Conservation (phyloP, 2,888 invertebrate genomes). For the Pardosa pseudoannulata region DNA sequence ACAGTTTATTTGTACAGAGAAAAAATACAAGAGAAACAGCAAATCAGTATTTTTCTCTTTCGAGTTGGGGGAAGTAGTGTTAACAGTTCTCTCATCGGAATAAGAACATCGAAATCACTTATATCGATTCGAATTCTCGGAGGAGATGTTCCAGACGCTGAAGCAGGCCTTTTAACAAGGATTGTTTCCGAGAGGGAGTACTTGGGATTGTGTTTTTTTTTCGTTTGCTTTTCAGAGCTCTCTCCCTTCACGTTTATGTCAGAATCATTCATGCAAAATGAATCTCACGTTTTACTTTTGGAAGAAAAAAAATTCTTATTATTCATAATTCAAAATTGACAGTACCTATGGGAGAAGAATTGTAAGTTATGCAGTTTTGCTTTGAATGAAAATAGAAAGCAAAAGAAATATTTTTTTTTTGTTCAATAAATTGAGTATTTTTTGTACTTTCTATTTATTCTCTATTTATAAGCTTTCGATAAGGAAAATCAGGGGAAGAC, state of each 20-base stretch:
- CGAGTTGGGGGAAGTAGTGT: constrained; percentile 14
- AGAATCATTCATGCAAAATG: not conserved
- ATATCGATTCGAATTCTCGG: constrained; percentile 58
- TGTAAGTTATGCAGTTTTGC: too few relatives aligned
- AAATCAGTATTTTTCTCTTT: constrained; percentile 62
- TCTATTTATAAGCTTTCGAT: not conserved
- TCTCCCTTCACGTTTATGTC: not conserved
- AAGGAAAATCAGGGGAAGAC: too few relatives aligned
- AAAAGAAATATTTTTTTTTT: too few relatives aligned
- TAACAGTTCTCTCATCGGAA: constrained; percentile 65
- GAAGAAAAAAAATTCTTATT: too few relatives aligned
- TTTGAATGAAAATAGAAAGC: too few relatives aligned
- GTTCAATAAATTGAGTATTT: not conserved
- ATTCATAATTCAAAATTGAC: too few relatives aligned
- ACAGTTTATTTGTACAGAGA: constrained; percentile 21
- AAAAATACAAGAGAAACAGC: constrained; percentile 20
- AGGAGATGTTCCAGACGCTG: constrained; percentile 61
- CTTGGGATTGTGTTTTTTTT: not conserved
- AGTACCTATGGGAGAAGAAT: too few relatives aligned
- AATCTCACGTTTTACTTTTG: too few relatives aligned
- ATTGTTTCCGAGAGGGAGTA: constrained; percentile 7
- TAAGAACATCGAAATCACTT: constrained; percentile 70
- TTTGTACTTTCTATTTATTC: not conserved
- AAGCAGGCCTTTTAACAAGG: constrained; percentile 22
- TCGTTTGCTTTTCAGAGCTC: not conserved